phyloP scores from a whole-genome alignment of 2,888 invertebrate species.

The Drosophila anomalipes region DNA sequence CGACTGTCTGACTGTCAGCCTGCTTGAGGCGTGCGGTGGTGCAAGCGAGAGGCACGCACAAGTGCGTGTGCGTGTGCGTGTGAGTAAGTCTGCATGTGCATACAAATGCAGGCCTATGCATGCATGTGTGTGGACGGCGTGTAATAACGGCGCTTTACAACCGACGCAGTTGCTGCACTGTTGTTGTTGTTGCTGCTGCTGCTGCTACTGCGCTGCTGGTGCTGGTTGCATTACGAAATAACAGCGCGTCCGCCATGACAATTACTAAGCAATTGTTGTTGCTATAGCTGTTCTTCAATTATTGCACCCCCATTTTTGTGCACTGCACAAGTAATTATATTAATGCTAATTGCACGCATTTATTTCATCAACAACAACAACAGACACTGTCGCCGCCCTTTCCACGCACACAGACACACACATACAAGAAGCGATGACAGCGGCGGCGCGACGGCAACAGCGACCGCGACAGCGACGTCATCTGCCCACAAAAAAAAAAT shows the following conservation, averaged over 20 bases:
- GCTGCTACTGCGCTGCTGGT: constrained; percentile 52
- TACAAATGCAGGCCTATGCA: constrained; percentile 10
- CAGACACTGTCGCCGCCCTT: constrained; percentile 39
- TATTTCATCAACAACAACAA: constrained; percentile 44
- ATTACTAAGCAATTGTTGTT: constrained; percentile 65
- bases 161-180: constrained; percentile 56
- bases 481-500: constrained; percentile 45
- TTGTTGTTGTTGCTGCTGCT: constrained; percentile 43
- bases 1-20: constrained; percentile 12
- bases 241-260: constrained; percentile 55
- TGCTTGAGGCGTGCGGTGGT: constrained; percentile 28
- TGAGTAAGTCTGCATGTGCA: constrained; percentile 21
- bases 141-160: constrained; percentile 64
- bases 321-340: constrained; percentile 59
- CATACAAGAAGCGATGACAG: constrained; percentile 38
- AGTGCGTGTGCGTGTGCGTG: constrained; percentile 48
- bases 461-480: constrained; percentile 38
- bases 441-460: constrained; percentile 47
- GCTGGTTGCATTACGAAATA: constrained; percentile 68
- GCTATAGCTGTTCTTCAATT: constrained; percentile 50
- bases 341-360: constrained; percentile 76
- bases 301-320: constrained; percentile 60
- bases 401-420: constrained; percentile 27
- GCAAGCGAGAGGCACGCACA: constrained; percentile 58
- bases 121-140: constrained; percentile 23